Conservation (phyloP, 2,113 vertebrate species). For the Phycodurus eques region DNA sequence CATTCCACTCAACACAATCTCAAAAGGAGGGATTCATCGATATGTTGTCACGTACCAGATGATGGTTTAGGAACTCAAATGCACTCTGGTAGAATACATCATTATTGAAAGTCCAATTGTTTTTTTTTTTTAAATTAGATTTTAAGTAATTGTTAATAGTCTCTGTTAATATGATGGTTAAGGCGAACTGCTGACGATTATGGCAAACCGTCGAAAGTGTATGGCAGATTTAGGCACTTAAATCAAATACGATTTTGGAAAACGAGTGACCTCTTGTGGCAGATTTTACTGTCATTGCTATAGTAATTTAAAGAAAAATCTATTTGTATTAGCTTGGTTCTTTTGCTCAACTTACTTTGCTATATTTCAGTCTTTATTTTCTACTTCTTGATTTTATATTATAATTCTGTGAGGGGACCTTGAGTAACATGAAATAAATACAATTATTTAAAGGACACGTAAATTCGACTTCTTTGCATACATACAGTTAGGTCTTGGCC, state of each 20-base stretch:
- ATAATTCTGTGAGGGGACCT: no score
- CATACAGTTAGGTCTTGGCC: no score
- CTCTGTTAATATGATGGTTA: not conserved
- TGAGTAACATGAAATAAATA: no score
- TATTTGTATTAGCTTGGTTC: not conserved
- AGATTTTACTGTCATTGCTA: not conserved
- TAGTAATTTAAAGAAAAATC: not conserved
- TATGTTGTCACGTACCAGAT: no score
- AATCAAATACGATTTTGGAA: not conserved
- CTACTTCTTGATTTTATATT: no score
- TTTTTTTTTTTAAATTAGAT: not conserved
- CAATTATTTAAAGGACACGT: no score
- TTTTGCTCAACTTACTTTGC: not conserved
- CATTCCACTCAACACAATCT: not conserved
- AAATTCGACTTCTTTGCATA: no score
- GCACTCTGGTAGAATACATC: not conserved
- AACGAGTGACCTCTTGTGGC: constrained; percentile 58
- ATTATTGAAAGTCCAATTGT: not conserved
- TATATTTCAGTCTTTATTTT: not conserved
- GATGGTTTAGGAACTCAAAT: not conserved
- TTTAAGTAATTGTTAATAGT: not conserved
- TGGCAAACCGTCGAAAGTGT: not conserved
- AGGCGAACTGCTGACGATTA: not conserved
- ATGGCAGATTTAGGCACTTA: not conserved
- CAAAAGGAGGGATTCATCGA: not conserved